Conservation (phyloP, 2,888 invertebrate species). For the Lasius platythorax region DNA sequence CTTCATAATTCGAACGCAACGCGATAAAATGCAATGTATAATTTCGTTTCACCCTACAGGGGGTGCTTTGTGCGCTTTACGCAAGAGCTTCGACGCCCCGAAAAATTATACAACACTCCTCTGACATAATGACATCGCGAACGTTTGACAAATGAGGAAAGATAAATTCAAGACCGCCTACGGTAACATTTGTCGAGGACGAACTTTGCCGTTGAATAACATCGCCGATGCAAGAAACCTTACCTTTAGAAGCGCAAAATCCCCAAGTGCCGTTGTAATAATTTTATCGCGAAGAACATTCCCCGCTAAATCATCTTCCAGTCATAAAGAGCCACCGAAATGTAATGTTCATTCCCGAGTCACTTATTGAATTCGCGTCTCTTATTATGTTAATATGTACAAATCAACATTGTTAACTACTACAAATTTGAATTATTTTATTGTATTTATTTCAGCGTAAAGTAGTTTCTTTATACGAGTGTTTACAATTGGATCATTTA, state of each 20-base stretch:
- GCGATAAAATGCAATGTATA: not conserved
- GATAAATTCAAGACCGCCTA: constrained; percentile 28
- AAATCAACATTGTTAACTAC: not conserved
- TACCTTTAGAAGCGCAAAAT: not conserved
- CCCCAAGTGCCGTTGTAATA: not conserved
- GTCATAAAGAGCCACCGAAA: not conserved
- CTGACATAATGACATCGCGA: constrained; percentile 25
- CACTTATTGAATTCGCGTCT: not conserved
- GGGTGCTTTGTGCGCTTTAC: not conserved
- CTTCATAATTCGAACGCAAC: not conserved
- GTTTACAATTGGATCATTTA: not conserved
- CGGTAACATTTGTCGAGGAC: constrained; percentile 27
- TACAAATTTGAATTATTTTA: not conserved
- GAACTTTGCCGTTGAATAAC: constrained; percentile 21
- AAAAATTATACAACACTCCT: not conserved
- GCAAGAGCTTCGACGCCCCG: not conserved
- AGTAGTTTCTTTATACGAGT: not conserved
- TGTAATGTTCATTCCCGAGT: not conserved
- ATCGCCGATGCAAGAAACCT: not conserved
- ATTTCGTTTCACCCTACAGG: not conserved
- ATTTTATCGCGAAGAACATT: constrained; percentile 25
- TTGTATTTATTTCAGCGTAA: not conserved
- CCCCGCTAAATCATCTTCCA: not conserved
- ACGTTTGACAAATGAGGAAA: constrained; percentile 32
- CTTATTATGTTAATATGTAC: not conserved